A percentile compares a stretch with the other conserved stretches of the same genome.
Evolutionary conservation across 2,888 invertebrate genomes (phyloP).

Genomic region (Nysson spinosus): DNA sequence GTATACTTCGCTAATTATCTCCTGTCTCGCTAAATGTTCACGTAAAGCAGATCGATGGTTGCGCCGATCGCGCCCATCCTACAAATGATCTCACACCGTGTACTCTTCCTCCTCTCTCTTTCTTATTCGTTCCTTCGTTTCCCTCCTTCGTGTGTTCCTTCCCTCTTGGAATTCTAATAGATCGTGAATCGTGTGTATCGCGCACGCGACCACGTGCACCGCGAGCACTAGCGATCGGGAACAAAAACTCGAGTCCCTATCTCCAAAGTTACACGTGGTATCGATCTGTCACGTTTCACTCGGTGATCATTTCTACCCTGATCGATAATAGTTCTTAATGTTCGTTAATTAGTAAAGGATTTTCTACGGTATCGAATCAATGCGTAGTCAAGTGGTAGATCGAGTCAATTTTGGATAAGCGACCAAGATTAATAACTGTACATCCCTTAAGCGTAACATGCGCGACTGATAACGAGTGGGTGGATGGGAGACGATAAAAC

Average conservation of each 20-base stretch:
- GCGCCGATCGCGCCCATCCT: slow-evolving; percentile 42
- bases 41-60: slow-evolving; percentile 29
- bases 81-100: slow-evolving; percentile 17
- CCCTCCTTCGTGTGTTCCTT: background rate
- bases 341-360: no score
- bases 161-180: no score
- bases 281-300: slow-evolving; percentile 7
- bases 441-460: no score
- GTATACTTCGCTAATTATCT: slow-evolving; percentile 9
- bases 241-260: background rate
- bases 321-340: background rate
- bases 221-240: slow-evolving; percentile 4
- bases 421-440: no score
- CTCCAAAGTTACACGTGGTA: slow-evolving; percentile 4
- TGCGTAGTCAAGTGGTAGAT: no score
- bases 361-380: no score
- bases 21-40: slow-evolving; percentile 14
- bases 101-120: background rate
- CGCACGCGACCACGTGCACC: slow-evolving; percentile 29
- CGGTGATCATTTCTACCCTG: background rate
- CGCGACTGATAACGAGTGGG: no score
- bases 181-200: background rate
- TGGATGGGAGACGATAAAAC: slow-evolving; percentile 9
- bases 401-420: no score
- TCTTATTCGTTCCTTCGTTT: background rate